phyloP scores from a whole-genome alignment of 2,113 vertebrate species.

The Galbula dea region DNA sequence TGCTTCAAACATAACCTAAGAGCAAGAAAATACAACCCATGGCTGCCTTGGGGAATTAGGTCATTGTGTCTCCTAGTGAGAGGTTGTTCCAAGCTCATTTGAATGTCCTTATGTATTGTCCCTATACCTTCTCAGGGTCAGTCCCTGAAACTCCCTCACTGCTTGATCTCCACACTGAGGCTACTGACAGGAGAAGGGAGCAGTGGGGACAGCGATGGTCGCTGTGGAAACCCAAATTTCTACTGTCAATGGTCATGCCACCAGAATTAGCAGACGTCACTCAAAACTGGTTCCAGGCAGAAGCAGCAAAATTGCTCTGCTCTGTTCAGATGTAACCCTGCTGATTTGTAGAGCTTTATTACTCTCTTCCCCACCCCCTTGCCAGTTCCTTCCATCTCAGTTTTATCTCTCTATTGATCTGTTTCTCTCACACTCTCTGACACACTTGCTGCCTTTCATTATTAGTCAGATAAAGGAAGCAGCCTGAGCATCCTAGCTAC shows the following conservation, averaged over 20 bases:
- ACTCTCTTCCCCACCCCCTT: constrained; percentile 19
- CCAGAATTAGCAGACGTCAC: not conserved
- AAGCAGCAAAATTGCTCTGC: not conserved
- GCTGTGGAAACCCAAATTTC: not conserved
- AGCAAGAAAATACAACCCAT: not conserved
- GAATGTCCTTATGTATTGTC: not conserved
- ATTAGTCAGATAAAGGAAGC: constrained; percentile 56
- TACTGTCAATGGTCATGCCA: rapidly evolving
- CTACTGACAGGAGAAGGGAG: not conserved
- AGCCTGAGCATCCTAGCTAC: not conserved
- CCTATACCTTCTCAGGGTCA: not conserved
- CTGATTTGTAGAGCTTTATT: not conserved
- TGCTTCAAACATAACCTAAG: not conserved
- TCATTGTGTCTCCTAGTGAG: not conserved
- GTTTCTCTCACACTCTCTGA: constrained; percentile 59
- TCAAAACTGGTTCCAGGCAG: not conserved
- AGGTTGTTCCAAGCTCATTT: not conserved
- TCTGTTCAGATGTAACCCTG: not conserved
- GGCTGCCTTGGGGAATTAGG: not conserved
- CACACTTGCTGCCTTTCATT: constrained; percentile 68
- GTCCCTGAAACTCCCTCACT: not conserved
- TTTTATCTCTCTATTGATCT: constrained; percentile 70
- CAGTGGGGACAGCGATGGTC: rapidly evolving
- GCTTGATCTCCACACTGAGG: not conserved
- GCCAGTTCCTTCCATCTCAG: constrained; percentile 24